Evolutionary conservation across 2,113 vertebrate genomes (phyloP).

Genomic region (Elanus axillaris): DNA sequence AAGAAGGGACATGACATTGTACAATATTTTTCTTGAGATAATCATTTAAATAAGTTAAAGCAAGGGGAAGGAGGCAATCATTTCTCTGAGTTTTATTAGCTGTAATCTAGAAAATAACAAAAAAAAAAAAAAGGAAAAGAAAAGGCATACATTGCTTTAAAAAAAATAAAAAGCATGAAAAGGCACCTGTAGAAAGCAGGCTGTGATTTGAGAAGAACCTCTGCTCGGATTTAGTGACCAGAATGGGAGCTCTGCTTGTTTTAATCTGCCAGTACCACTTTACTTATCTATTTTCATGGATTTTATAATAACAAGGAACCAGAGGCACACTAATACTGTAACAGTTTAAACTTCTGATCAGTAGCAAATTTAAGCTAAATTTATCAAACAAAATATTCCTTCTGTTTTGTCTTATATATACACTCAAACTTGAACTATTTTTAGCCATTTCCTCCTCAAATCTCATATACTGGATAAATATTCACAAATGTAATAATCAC

Average conservation of each 20-base stretch:
- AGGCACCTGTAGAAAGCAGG: background rate
- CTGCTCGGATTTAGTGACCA: background rate
- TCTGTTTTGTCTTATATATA: background rate
- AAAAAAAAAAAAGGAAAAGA: background rate
- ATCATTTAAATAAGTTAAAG: background rate
- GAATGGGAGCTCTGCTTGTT: background rate
- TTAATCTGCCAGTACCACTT: background rate
- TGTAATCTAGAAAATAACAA: background rate
- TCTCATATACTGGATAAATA: background rate
- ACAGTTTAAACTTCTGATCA: background rate
- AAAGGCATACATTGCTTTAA: background rate
- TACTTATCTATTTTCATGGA: background rate
- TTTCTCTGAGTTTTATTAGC: background rate
- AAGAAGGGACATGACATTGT: rapidly evolving
- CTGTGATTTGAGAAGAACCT: background rate
- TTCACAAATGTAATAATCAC: background rate
- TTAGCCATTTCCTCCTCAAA: background rate
- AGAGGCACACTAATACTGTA: background rate
- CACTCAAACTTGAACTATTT: background rate
- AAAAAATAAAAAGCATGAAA: background rate
- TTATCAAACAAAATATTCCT: background rate
- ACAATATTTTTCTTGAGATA: background rate
- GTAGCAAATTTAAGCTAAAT: background rate
- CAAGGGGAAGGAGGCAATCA: background rate
- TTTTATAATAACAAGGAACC: background rate